phyloP scores from a whole-genome alignment of 2,113 vertebrate genomes.

The Neolamprologus devosi region DNA sequence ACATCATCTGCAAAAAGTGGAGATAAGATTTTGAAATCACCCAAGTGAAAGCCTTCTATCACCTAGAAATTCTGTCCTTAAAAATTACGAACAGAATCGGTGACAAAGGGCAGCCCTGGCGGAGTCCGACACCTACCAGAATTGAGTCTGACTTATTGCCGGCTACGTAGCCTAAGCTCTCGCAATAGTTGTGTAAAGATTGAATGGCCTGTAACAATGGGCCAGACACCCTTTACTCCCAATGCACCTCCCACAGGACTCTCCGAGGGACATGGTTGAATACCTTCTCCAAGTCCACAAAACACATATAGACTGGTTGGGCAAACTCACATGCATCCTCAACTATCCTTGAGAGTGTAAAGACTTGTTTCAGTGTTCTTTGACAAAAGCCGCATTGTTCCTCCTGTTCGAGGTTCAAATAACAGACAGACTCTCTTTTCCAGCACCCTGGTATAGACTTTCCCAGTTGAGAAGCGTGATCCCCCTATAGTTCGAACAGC shows the following conservation, averaged over 20 bases:
- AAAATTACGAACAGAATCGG: background rate
- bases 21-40: background rate
- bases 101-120: background rate
- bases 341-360: background rate
- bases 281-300: background rate
- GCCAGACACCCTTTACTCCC: accelerated
- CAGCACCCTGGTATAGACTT: background rate
- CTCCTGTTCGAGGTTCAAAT: background rate
- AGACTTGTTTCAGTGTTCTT: background rate
- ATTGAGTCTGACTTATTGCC: background rate
- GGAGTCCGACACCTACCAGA: background rate
- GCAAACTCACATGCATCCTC: background rate
- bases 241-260: background rate
- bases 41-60: background rate
- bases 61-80: background rate
- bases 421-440: background rate
- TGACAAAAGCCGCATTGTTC: background rate
- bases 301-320: background rate
- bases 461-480: background rate
- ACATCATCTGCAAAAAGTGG: background rate
- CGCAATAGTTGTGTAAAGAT: background rate
- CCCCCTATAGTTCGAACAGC: background rate
- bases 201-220: background rate
- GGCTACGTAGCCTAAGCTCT: background rate
- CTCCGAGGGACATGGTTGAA: background rate